Percentiles rank a stretch among this genome's conserved stretches.
Evolutionary conservation across 2,888 invertebrate species (phyloP).

Genomic region (Cephus spinipes): DNA sequence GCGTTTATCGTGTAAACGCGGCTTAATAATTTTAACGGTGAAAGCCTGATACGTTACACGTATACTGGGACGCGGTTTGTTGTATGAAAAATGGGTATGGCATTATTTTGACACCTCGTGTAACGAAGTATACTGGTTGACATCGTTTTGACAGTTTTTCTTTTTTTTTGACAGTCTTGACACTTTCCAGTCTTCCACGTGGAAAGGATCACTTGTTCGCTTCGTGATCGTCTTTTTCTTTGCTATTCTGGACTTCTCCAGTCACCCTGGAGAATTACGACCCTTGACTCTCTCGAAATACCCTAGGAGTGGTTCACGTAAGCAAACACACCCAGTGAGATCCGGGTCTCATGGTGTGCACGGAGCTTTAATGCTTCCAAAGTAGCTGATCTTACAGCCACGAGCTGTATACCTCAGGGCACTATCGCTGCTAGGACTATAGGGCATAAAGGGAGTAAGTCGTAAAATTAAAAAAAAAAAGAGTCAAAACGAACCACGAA

Average conservation of each 20-base stretch:
- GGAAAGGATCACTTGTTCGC: not conserved
- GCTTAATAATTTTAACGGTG: conserved; percentile 18
- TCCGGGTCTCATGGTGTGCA: not conserved
- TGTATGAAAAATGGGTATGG: not conserved
- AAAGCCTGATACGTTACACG: conserved; percentile 7
- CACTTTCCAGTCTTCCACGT: not conserved
- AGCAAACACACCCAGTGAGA: not conserved
- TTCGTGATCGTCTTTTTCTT: not conserved
- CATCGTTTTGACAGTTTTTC: not conserved
- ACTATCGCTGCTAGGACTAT: too few relatives aligned
- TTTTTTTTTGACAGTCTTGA: not conserved
- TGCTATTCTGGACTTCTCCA: not conserved
- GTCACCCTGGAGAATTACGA: not conserved
- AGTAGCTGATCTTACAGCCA: not conserved
- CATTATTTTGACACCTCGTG: not conserved
- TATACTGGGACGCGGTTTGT: not conserved
- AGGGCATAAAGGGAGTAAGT: too few relatives aligned
- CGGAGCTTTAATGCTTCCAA: not conserved
- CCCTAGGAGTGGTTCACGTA: not conserved
- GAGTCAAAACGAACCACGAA: not conserved
- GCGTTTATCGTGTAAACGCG: conserved; percentile 12
- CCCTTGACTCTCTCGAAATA: not conserved
- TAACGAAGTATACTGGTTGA: not conserved
- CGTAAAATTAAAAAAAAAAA: not conserved
- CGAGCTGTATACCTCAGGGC: not conserved